phyloP scores from a whole-genome alignment of 2,113 vertebrate species.

The Cebidichthys violaceus region DNA sequence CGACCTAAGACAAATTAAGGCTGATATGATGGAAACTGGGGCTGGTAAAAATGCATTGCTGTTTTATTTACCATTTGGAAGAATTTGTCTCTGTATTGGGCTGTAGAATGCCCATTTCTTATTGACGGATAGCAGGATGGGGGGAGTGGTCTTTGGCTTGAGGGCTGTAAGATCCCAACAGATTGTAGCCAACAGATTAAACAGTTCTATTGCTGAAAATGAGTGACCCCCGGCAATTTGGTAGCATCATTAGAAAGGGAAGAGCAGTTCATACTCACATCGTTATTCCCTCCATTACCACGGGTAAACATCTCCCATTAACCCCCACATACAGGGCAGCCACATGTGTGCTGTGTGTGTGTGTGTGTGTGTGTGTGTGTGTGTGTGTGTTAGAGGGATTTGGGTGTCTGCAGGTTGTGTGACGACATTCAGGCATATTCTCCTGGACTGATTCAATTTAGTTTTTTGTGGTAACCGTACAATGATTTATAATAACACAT shows the following conservation, averaged over 20 bases:
- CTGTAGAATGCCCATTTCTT: background rate
- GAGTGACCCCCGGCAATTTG: slow-evolving; percentile 48
- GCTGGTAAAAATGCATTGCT: background rate
- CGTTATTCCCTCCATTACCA: slow-evolving; percentile 72
- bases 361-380: slow-evolving; percentile 33
- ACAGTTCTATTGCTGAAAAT: slow-evolving; percentile 51
- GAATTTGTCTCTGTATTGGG: slow-evolving; percentile 7
- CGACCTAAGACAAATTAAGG: slow-evolving; percentile 20
- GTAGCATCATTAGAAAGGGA: slow-evolving; percentile 70
- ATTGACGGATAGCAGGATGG: background rate
- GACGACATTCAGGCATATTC: slow-evolving; percentile 8
- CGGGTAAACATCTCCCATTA: slow-evolving; percentile 72
- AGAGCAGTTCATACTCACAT: slow-evolving; percentile 68
- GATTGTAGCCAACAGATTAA: slow-evolving; percentile 57
- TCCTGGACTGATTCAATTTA: background rate
- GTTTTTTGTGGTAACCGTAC: background rate
- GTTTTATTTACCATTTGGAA: slow-evolving; percentile 18
- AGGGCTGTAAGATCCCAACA: slow-evolving; percentile 40
- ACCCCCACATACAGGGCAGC: slow-evolving; percentile 50
- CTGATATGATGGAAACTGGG: slow-evolving; percentile 28
- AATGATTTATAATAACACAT: slow-evolving; percentile 21
- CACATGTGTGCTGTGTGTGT: slow-evolving; percentile 41
- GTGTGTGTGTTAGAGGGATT: slow-evolving; percentile 5
- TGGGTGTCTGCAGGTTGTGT: background rate
- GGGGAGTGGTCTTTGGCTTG: background rate